phyloP scores from a whole-genome alignment of 2,113 vertebrate genomes.

The Callipepla squamata region DNA sequence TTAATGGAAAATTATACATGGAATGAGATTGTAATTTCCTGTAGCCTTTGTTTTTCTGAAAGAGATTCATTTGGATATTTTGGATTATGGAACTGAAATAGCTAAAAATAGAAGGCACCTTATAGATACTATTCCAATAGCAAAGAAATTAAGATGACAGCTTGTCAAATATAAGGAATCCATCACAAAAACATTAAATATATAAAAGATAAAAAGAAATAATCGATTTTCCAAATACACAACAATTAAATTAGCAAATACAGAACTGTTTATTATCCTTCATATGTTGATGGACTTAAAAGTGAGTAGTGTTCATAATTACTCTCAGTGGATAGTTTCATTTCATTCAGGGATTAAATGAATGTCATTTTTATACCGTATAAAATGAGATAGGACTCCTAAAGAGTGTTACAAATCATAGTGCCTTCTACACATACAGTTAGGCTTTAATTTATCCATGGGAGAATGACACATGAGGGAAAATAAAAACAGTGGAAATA shows the following conservation, averaged over 20 bases:
- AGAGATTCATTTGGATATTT: neutral
- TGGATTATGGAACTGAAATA: neutral
- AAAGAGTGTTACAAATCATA: neutral
- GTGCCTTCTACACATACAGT: neutral
- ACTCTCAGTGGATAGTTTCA: neutral
- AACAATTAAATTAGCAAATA: neutral
- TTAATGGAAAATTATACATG: neutral
- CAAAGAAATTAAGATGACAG: neutral
- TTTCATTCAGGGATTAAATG: neutral
- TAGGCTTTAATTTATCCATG: neutral
- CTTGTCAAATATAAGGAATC: neutral
- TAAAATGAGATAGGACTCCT: neutral
- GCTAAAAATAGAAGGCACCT: neutral
- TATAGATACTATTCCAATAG: neutral
- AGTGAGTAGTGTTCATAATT: neutral
- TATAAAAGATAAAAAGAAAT: neutral
- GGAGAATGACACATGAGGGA: neutral
- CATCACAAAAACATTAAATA: neutral
- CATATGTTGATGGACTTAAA: neutral
- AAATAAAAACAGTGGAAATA: neutral
- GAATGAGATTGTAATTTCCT: neutral
- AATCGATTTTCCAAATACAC: neutral
- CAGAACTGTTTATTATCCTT: neutral
- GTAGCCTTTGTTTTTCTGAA: neutral
- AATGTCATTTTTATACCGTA: neutral